Base-by-base conservation (phyloP, 2,113 vertebrate genomes). In the Synchiropus splendidus region DNA sequence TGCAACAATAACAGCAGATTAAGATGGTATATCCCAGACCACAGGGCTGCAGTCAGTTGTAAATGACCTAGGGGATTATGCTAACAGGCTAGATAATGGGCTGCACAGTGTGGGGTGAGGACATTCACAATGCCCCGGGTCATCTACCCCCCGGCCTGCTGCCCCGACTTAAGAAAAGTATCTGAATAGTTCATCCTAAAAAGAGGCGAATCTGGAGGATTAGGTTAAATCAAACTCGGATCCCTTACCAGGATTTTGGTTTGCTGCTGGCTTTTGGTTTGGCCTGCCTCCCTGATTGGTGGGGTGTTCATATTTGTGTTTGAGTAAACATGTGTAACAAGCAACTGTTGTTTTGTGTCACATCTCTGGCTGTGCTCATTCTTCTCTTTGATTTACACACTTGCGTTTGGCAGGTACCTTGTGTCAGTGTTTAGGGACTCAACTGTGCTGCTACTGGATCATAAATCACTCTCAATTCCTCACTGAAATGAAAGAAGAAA, bases 1-100 rank as follows among this genome's bases (percentile, higher is more conserved):
- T 77, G 59, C 54, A 76, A 74, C 78, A 80, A 80, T 70, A 78
- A 76, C 67, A 67, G 55, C 61, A 67, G 70, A 67, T 74, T 70
- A 65, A 77, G 64, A 41, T 55, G 67, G 59, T 54, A 73, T 74
- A 74, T 71, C 74, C 53, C 59, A 72, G 57, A 63, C 66, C 11
- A 18, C 68, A 73, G 58, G 45, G 45, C 45, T 72, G 50, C 38
- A 66, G 42, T 78, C 73, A 67, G 27, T 65, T 81, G 75, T 65
- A 68, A 80, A 80, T 78, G 50, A 62, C 50, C 38, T 31, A 37
- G 49, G 50, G 68, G 75, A 81, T 81, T 81, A 81, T 81, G 78
- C 54, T 70, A 78, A 78, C 71, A 61, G 64, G 30, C 39, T n/a
- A 54, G 18, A 69, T 63, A 73, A 67, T 60, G 58, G 59, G 49